phyloP scores from a whole-genome alignment of 2,113 vertebrate species.

The human region GRCh38 chr11:68467501-68468000 shows the following conservation, averaged over 20 bases:
- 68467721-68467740: not conserved
- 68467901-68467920: too few species aligned
- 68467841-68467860: too few species aligned
- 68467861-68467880: too few species aligned
- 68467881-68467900: too few species aligned
- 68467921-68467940: too few species aligned
- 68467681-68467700: not conserved
- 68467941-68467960: too few species aligned
- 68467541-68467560: not conserved
- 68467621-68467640: not conserved
- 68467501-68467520: not conserved
- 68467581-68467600: not conserved
- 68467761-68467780: not conserved
- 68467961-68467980: too few species aligned
- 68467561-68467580: not conserved
- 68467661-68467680: too few species aligned
- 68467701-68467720: not conserved
- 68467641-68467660: not conserved
- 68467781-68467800: too few species aligned
- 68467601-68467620: fast-evolving
- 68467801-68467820: too few species aligned
- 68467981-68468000: too few species aligned
- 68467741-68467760: not conserved
- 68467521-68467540: not conserved
- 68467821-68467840: too few species aligned